Base-by-base conservation (phyloP, 2,888 invertebrate species). In the Calephelis perditalis region DNA sequence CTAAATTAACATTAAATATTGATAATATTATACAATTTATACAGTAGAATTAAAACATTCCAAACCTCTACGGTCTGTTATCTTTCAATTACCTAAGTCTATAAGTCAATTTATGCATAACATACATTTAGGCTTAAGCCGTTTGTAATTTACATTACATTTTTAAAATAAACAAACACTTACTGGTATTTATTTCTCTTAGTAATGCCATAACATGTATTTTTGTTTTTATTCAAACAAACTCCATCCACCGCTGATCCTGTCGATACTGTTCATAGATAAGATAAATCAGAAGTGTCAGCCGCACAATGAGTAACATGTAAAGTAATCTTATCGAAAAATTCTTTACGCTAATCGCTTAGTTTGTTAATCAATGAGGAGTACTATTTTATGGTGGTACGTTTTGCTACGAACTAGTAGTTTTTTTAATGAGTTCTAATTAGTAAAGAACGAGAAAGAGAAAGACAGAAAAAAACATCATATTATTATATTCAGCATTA, bases 311-410 rank as follows among this genome's bases (percentile, higher is more conserved):
- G 74, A 77, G 75, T 79, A 78, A 76, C 77, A 10, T 10, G 26
- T 26, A 49, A 66, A 62, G 67, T 72, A 75, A 85, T 86, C 86
- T 88, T 84, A 88, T 88, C 87, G 67, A 64, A 71, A 78, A 76
- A 73, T 75, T 73, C 73, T 79, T 76, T 67, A 67, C 69, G 71
- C 69, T 77, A 72, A 73, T 73, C 68, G 64, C 60, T 43, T 58
- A 61, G 54, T 36, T 56, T 44, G 15, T 36, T 56, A 37, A 45
- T 56, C 35, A 11, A 58, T 60, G 61, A 59, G 58, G 60, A 62
- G 63, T 64, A 59, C 58, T 57, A 64, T 63, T 63, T 47, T 46
- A 35, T 57, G n/a, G 35, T 35, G 12, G 12, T 10, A 43, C 12
- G 12, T 15, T 36, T 59, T 11, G 9, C 37, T 44, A 12, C 11